These are phyloP conservation scores for Sycophaga agraensis DNA, from an alignment of 1,140 invertebrate species.

Conservation along the genomic window DNA sequence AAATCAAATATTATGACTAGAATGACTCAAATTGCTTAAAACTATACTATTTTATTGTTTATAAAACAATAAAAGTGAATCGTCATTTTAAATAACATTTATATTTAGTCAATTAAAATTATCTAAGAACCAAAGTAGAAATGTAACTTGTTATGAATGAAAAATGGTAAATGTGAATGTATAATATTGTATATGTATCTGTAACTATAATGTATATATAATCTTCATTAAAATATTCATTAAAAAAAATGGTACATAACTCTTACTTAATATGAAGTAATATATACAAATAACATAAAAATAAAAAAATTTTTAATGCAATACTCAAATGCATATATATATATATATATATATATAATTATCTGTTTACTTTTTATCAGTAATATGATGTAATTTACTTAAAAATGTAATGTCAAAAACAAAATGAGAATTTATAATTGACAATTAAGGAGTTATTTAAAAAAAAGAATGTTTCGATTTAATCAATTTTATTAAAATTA, in stretches of 20 bases:
- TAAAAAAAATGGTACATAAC: background rate
- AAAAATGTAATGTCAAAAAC: too few relatives aligned
- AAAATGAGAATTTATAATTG: too few relatives aligned
- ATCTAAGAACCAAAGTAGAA: background rate
- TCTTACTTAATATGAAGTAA: too few relatives aligned
- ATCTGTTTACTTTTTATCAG: too few relatives aligned
- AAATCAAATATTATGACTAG: background rate
- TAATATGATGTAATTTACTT: too few relatives aligned
- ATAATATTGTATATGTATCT: constrained; percentile 23
- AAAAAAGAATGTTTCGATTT: too few relatives aligned
- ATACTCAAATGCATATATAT: too few relatives aligned
- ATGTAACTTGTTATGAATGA: background rate
- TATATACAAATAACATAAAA: too few relatives aligned
- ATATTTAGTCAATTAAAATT: background rate
- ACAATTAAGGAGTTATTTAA: too few relatives aligned
- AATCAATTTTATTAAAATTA: too few relatives aligned
- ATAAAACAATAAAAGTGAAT: background rate
- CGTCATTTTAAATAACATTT: background rate
- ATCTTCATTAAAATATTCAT: constrained; percentile 9
- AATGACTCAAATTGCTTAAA: background rate
- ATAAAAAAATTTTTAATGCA: too few relatives aligned
- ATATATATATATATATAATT: too few relatives aligned
- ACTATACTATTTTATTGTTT: background rate
- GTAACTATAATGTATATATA: constrained; percentile 23
- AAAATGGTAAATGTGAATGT: background rate